Base-by-base conservation (phyloP, 2,113 vertebrate genomes). In the Chloropsis cyanopogon region DNA sequence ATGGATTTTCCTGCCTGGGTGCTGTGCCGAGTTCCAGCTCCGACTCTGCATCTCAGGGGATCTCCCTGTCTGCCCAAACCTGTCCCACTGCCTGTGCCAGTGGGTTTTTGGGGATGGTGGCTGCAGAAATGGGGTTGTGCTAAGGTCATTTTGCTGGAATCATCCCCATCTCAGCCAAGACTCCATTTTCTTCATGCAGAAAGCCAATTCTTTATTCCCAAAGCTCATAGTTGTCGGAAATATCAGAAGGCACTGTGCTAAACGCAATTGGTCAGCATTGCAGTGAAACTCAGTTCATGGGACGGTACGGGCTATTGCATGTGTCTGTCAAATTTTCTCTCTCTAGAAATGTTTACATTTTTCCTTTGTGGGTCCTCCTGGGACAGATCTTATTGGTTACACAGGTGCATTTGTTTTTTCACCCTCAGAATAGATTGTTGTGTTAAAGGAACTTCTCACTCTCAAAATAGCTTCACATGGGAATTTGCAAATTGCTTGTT, bases 1-100 rank as follows among this genome's bases (percentile, higher is more conserved):
- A 96, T 37, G 69, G 97, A 88, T 96, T 96, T 96, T 93, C 92
- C 76, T 41, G 88, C 83, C 65, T 3, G 12, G 83, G 61, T 26
- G 7, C 63, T 25, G 61, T 0, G 1, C 28, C 1, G 29, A 82
- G n/a, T 41, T 82, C 83, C 70, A 66, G 19, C 46, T 87, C 8
- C 0, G 3, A 24, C 42, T 56, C 49, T 14, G 14, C 42, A 22
- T 44, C 52, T 83, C 0, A 0, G 6, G 54, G 69, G 17, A 60
- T 35, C 37, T 69, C 23, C 4, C 3, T 7, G 16, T 21, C n/a
- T 37, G 35, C 2, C 8, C 39, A 19, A 61, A 44, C 37, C 28
- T 23, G 7, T 37, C 33, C 49, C 10, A 0, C 28, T 4, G 14
- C 42, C 44, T 83, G 68, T 61, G 35, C 13, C 19, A 2, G 18